phyloP scores from a whole-genome alignment of 2,797 vertebrate genomes.

The Galago senegalensis region DNA sequence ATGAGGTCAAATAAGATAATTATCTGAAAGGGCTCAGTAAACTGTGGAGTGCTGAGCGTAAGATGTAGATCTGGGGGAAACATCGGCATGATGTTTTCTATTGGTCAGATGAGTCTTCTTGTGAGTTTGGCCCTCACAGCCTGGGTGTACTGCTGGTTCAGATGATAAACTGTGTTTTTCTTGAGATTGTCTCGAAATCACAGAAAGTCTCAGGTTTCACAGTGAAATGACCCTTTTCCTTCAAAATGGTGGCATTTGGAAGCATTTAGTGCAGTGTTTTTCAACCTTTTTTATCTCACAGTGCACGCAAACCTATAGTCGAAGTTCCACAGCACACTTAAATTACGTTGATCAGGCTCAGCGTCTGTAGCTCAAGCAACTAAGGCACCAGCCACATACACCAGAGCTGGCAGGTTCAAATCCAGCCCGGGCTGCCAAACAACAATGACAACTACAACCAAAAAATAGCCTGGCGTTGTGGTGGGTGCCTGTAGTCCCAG shows the following conservation, averaged over 20 bases:
- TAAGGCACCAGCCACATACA: no score
- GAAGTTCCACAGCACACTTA: no score
- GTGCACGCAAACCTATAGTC: no score
- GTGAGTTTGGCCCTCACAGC: neutral
- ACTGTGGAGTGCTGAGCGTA: neutral
- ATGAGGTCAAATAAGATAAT: neutral
- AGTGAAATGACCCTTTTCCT: neutral
- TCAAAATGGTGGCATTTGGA: neutral
- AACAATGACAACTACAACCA: no score
- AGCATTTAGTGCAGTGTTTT: neutral
- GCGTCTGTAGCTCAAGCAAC: no score
- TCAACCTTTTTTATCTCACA: no score
- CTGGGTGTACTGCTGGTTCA: neutral
- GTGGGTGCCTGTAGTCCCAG: no score
- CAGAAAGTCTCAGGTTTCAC: slow-evolving; percentile 31
- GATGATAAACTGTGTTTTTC: neutral
- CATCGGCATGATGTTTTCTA: neutral
- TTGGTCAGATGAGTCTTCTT: neutral
- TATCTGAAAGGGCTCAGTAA: neutral
- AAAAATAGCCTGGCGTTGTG: no score
- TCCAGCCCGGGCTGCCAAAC: no score
- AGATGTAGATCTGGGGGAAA: neutral
- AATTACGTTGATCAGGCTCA: no score
- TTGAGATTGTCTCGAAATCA: neutral
- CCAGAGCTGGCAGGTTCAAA: no score